A percentile compares a stretch with the other conserved stretches of the same genome.
phyloP scores from a whole-genome alignment of 1,140 invertebrate genomes.

The Ptiloglossa arizonensis region DNA sequence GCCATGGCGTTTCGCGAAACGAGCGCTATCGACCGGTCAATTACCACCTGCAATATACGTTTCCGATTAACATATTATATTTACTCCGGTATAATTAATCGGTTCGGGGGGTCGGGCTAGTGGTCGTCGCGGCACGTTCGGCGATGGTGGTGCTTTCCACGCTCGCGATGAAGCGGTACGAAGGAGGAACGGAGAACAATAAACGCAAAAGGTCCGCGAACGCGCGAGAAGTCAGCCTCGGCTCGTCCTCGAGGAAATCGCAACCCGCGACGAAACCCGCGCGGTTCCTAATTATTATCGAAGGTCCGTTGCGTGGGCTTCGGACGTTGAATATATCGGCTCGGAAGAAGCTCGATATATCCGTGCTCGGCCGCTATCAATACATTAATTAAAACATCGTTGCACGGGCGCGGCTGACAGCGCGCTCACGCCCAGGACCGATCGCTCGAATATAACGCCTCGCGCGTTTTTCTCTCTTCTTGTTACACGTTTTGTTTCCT shows the following conservation, averaged over 20 bases:
- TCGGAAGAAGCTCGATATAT: slow-evolving; percentile 44
- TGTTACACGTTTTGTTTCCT: no score
- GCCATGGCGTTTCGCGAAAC: slow-evolving; percentile 23
- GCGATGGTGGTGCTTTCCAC: neutral
- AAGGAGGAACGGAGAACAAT: neutral
- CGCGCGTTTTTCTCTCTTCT: slow-evolving; percentile 28
- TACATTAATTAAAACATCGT: slow-evolving; percentile 76
- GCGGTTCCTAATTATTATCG: slow-evolving; percentile 65
- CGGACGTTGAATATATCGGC: slow-evolving; percentile 42
- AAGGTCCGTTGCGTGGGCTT: slow-evolving; percentile 38
- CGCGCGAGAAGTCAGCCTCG: no score
- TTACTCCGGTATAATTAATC: slow-evolving; percentile 55
- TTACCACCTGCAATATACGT: slow-evolving; percentile 51
- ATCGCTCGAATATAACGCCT: slow-evolving; percentile 61
- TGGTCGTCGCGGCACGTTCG: neutral
- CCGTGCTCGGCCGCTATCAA: slow-evolving; percentile 63
- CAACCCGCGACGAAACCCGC: slow-evolving; percentile 14
- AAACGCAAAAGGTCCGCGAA: no score
- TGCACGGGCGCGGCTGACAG: slow-evolving; percentile 62
- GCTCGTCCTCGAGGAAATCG: slow-evolving; percentile 14
- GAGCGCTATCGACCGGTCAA: slow-evolving; percentile 32
- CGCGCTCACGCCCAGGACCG: slow-evolving; percentile 67
- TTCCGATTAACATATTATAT: slow-evolving; percentile 61
- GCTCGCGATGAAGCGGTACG: neutral
- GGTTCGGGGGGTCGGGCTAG: no score